Percentiles rank a stretch among this genome's conserved stretches.
Evolutionary conservation across 2,888 invertebrate genomes (phyloP).

Genomic region (Therioaphis trifolii): DNA sequence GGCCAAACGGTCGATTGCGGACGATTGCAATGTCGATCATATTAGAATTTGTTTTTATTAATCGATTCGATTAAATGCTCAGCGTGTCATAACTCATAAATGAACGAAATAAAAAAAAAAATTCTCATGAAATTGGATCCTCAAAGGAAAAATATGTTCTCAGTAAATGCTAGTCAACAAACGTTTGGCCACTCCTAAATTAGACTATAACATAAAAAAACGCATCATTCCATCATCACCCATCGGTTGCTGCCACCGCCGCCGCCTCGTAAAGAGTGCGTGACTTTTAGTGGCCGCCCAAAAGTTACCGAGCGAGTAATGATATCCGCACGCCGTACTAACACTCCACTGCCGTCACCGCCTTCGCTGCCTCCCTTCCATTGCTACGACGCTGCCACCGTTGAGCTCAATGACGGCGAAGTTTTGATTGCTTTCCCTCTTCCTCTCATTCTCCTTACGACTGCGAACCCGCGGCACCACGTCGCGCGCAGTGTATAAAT

Average conservation of each 20-base stretch:
- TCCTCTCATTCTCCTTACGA: not conserved
- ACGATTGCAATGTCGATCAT: no score
- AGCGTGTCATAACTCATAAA: no score
- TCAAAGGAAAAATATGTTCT: no score
- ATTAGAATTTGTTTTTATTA: no score
- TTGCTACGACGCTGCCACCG: not conserved
- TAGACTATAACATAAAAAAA: no score
- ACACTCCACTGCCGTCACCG: not conserved
- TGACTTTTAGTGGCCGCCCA: constrained; percentile 54
- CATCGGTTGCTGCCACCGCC: not conserved
- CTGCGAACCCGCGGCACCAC: not conserved
- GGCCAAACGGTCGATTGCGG: no score
- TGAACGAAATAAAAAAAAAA: no score
- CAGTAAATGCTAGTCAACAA: no score
- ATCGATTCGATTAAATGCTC: no score
- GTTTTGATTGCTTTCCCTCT: constrained; percentile 58
- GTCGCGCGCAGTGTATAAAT: constrained; percentile 2
- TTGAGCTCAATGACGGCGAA: constrained; percentile 46
- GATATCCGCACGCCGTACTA: constrained; percentile 14
- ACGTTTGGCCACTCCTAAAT: no score
- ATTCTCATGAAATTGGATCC: no score
- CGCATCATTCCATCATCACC: not conserved
- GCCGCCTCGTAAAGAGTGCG: constrained; percentile 13
- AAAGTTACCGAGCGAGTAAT: constrained; percentile 50
- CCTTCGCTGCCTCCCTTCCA: not conserved